These are phyloP conservation scores for Colletes latitarsis DNA, from an alignment of 1,140 invertebrate species.

Conservation along the genomic window DNA sequence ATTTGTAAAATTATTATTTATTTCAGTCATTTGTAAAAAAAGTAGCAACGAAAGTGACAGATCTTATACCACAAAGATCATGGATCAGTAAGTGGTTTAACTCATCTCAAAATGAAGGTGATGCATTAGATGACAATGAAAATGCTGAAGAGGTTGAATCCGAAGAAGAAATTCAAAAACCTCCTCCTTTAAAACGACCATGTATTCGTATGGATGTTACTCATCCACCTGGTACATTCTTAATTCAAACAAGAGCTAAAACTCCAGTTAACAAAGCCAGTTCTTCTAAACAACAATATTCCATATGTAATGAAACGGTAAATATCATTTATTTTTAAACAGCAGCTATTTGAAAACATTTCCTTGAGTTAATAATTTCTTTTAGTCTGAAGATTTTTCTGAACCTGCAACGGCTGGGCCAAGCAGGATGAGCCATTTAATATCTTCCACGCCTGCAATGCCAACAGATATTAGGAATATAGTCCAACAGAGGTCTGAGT, in stretches of 20 bases:
- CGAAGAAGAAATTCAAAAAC: constrained; percentile 68
- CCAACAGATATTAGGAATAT: constrained; percentile 61
- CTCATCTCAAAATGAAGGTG: constrained; percentile 69
- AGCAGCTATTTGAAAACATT: not conserved
- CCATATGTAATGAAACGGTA: constrained; percentile 60
- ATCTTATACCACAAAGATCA: constrained; percentile 76
- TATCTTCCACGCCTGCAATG: constrained; percentile 75
- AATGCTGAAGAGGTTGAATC: constrained; percentile 64
- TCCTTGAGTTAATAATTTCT: constrained; percentile 1
- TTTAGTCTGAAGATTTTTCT: constrained; percentile 72
- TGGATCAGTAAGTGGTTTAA: constrained; percentile 80
- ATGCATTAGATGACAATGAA: constrained; percentile 56
- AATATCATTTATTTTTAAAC: constrained; percentile 23
- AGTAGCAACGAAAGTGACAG: constrained; percentile 77
- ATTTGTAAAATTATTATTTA: not conserved
- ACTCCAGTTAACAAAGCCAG: constrained; percentile 56
- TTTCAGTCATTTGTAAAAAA: constrained; percentile 80
- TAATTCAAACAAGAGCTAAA: constrained; percentile 68
- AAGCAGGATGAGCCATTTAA: constrained; percentile 70
- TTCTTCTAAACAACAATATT: constrained; percentile 61
- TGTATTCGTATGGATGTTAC: constrained; percentile 78
- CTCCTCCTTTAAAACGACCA: constrained; percentile 74
- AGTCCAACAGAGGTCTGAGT: constrained; percentile 62
- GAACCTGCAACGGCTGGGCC: constrained; percentile 71
- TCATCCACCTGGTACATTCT: constrained; percentile 78